Evolutionary conservation across 35 echinoderm and acorn worm genomes (phyloP).

Genomic region (Apostichopus californicus): DNA sequence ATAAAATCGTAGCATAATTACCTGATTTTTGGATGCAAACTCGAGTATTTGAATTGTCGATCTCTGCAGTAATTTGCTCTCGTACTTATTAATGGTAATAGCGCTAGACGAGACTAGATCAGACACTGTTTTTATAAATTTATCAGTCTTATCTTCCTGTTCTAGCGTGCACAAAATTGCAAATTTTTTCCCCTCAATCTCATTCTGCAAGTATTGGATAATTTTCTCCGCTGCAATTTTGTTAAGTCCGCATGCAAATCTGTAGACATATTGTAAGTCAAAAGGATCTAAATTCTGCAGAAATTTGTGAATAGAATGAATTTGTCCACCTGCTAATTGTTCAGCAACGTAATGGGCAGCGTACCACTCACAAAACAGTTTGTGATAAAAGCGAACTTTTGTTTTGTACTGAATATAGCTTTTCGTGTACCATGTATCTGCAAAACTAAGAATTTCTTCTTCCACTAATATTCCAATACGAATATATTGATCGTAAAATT

Average conservation of each 20-base stretch:
- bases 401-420: not conserved
- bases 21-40: not conserved
- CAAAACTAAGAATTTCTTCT: not conserved
- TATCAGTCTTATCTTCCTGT: not conserved
- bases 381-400: not conserved
- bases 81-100: not conserved
- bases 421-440: not conserved
- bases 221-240: no score
- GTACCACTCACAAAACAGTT: not conserved
- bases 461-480: slow-evolving; percentile 9
- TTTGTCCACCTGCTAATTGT: no score
- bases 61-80: not conserved
- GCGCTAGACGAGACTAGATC: not conserved
- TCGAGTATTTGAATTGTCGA: no score
- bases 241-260: no score
- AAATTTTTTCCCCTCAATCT: no score
- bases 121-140: not conserved
- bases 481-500: not conserved
- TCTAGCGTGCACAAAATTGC: no score
- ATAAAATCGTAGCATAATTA: no score
- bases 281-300: no score
- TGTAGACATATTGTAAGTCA: no score
- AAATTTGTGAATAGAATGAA: not conserved
- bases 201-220: not conserved
- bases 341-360: not conserved